Evolutionary conservation across 2,888 invertebrate species (phyloP), one percentile per base, ranked within the genome.

Genomic region (Agonum fuliginosum): DNA sequence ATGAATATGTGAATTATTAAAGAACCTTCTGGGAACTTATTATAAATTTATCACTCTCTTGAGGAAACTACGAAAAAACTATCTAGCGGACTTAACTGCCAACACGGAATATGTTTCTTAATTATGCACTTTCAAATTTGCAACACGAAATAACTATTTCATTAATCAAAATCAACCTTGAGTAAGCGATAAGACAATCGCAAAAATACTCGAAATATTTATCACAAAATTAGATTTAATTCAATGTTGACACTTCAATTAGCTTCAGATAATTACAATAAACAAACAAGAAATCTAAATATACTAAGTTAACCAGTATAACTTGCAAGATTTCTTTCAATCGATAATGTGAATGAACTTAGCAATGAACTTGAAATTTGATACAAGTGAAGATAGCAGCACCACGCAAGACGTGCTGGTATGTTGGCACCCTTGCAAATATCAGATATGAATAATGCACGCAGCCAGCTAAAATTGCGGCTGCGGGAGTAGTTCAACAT

Each of bases 311-410:
- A 37, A 37, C 22, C 12, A 54, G 24, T 54, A 43, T 17, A 54
- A 54, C 22, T 24, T 37, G n/a, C 51, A 20, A 24, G 19, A 51
- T n/a, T 22, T 20, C 12, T 51, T 24, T 54, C 3, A n/a, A n/a
- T 27, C n/a, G 12, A 54, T 37, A n/a, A 37, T 24, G 12, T 54
- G 22, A 10, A 54, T 54, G 54, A 54, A 54, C 24, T 54, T 54
- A 22, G 54, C 54, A 54, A 54, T 54, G 54, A 54, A 54, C 54
- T 54, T 27, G 54, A 54, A 22, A 20, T n/a, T 22, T 54, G 24
- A 24, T 24, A 54, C 22, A 8, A 37, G 10, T 24, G 54, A 54
- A 24, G 22, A 12, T 54, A 54, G 54, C 24, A 2, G 20, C 48
- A 48, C 17, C 14, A 20, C 37, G 37, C 37, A 37, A 37, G 37